Evolutionary conservation across 2,113 vertebrate species (phyloP), one percentile per base, ranked within the genome.

Genomic region (Leptobrachium leishanense): DNA sequence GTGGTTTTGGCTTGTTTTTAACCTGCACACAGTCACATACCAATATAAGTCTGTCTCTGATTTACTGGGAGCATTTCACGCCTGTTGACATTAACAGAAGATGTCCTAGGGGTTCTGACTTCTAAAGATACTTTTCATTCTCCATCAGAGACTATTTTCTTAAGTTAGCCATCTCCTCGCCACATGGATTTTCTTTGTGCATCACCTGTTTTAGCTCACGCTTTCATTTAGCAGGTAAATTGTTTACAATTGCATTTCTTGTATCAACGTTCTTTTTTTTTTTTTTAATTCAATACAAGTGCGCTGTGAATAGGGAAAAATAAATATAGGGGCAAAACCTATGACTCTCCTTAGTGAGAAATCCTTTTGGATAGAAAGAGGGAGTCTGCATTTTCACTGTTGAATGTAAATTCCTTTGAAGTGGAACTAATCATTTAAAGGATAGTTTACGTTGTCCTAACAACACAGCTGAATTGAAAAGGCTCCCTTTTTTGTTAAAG

Each of bases 341-440:
- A 94, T 88, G 91, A 95, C 91, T 95, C 89, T 91, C 91, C 87
- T 92, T 87, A 87, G 90, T 91, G 93, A 94, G 93, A 96, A 93
- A 92, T 92, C 92, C 91, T 91, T 95, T 93, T 90, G 92, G 91
- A 86, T 89, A 89, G 91, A 96, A 93, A 93, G 95, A 95, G 96
- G 95, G 93, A 94, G 92, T 90, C 94, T 91, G 94, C 90, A 89
- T 94, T 96, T 96, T 94, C 94, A 94, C 92, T 85, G 92, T 90
- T 91, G 95, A 97, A 97, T 98, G 95, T 96, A 96, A 98, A 98
- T 96, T 96, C 94, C 95, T 99, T 95, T 96, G 96, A 98, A 97
- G 96, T 98, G 97, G 96, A 99, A 99, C 96, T 95, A 98, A 99
- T 99, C 95, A 96, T 97, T 96, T 95, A 95, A 97, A 96, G 96